phyloP scores from a whole-genome alignment of 2,113 vertebrate genomes.

The Drymodes brunneopygia region DNA sequence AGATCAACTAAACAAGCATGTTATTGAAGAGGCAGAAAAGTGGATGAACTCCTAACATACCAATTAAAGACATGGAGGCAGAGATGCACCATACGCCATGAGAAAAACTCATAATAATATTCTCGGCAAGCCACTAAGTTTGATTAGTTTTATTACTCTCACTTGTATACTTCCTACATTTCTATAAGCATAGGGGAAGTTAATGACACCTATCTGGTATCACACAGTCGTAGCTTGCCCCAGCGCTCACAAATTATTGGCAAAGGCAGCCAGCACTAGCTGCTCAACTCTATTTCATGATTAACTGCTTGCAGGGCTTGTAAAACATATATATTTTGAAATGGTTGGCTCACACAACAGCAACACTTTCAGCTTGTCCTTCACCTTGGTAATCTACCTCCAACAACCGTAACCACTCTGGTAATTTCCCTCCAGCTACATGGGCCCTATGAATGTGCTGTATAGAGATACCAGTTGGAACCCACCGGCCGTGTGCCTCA shows the following conservation, averaged over 20 bases:
- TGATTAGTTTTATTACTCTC: conserved; percentile 58
- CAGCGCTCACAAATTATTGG: background rate
- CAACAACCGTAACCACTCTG: background rate
- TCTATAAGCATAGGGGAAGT: conserved; percentile 2
- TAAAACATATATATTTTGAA: background rate
- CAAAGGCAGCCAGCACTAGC: background rate
- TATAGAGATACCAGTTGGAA: background rate
- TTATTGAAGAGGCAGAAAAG: conserved; percentile 55
- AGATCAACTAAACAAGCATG: conserved; percentile 49
- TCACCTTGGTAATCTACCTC: background rate
- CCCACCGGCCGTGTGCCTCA: background rate
- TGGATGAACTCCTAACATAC: conserved; percentile 37
- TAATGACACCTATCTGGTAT: background rate
- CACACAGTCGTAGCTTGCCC: background rate
- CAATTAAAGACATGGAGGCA: conserved; percentile 45
- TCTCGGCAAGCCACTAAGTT: conserved; percentile 13
- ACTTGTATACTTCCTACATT: background rate
- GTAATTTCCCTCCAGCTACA: background rate
- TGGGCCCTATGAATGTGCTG: rapidly evolving
- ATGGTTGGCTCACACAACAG: background rate
- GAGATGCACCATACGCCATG: background rate
- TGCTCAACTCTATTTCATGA: background rate
- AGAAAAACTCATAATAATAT: conserved; percentile 16
- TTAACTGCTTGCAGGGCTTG: background rate
- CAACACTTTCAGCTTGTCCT: background rate